phyloP scores from a whole-genome alignment of 2,113 vertebrate genomes.

The Gymnocephalus cernua region DNA sequence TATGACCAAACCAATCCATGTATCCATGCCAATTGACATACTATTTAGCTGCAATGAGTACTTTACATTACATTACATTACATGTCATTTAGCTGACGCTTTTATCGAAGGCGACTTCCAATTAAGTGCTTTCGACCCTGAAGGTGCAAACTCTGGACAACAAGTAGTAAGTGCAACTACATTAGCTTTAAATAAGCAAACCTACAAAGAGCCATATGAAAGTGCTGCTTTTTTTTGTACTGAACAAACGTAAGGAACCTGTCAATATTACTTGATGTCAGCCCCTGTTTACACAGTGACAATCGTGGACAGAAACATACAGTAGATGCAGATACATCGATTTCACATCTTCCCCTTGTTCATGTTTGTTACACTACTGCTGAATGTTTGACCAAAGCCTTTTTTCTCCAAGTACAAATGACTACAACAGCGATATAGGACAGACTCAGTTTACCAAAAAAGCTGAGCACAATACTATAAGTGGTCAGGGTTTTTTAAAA shows the following conservation, averaged over 20 bases:
- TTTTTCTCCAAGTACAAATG: background rate
- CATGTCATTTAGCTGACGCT: too few species aligned
- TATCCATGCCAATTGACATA: conserved; percentile 10
- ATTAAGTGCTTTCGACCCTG: too few species aligned
- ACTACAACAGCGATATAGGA: background rate
- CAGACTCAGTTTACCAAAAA: background rate
- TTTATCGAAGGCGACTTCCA: too few species aligned
- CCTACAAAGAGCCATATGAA: too few species aligned
- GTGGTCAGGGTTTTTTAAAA: too few species aligned
- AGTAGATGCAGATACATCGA: background rate
- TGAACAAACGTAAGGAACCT: background rate
- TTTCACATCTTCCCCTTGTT: background rate
- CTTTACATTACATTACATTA: too few species aligned
- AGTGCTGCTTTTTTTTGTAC: too few species aligned
- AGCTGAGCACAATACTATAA: too few species aligned
- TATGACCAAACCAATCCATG: conserved; percentile 16
- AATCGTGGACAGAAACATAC: background rate
- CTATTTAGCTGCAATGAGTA: background rate
- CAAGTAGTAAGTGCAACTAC: too few species aligned
- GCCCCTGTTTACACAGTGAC: background rate
- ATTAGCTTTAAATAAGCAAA: too few species aligned
- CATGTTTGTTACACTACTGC: background rate
- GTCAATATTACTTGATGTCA: background rate
- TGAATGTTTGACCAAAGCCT: background rate
- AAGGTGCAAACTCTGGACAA: too few species aligned